These are phyloP conservation scores for Lontra canadensis DNA, from an alignment of 2,113 vertebrate genomes.

Conservation along the genomic window DNA sequence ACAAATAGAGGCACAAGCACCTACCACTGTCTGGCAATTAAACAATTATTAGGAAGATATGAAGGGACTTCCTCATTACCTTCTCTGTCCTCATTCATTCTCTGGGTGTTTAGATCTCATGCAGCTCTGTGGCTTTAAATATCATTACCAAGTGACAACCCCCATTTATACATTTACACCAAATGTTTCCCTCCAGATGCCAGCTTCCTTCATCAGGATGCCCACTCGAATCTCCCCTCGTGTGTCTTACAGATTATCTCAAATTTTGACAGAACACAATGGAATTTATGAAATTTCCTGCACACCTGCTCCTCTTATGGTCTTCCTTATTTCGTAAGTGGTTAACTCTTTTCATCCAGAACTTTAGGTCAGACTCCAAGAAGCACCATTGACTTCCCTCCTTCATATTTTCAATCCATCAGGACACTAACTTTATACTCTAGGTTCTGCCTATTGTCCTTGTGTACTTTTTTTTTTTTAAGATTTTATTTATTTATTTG, in stretches of 20 bases:
- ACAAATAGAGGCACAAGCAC: neutral
- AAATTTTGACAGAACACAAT: neutral
- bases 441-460: neutral
- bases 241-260: neutral
- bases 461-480: too few relatives aligned
- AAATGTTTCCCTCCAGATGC: neutral
- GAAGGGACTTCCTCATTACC: neutral
- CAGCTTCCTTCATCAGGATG: neutral
- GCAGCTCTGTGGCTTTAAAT: neutral
- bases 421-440: accelerated
- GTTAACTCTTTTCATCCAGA: neutral
- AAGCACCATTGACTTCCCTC: too few relatives aligned
- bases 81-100: neutral
- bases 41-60: neutral
- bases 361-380: neutral
- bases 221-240: neutral
- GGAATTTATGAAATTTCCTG: neutral
- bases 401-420: neutral
- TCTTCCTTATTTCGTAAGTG: neutral
- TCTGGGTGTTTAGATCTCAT: neutral
- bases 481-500: too few relatives aligned
- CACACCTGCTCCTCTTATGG: neutral
- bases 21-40: neutral
- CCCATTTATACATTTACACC: too few relatives aligned
- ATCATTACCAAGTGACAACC: neutral